Evolutionary conservation across 1,140 invertebrate genomes (phyloP).

Genomic region (Drosophila asahinai): DNA sequence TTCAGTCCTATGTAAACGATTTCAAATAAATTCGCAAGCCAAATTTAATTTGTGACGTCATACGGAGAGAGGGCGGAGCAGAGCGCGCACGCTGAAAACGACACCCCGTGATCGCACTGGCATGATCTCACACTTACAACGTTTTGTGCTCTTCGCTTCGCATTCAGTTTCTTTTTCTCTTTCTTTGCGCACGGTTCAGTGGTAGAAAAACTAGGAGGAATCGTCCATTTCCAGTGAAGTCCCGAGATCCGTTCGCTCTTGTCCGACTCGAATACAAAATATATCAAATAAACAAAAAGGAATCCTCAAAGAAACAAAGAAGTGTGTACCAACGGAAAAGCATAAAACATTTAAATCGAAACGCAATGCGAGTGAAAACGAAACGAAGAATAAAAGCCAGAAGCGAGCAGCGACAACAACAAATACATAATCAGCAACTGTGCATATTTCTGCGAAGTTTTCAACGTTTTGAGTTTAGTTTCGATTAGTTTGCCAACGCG

Average conservation of each 20-base stretch:
- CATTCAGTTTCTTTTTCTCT: slow-evolving; percentile 79
- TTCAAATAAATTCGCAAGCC: no score
- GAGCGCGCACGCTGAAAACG: background rate
- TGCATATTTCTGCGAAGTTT: slow-evolving; percentile 74
- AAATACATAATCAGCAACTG: slow-evolving; percentile 69
- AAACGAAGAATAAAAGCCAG: slow-evolving; percentile 44
- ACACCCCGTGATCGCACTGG: slow-evolving; percentile 6
- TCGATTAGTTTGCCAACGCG: slow-evolving; percentile 9
- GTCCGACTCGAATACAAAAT: slow-evolving; percentile 68
- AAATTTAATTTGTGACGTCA: slow-evolving; percentile 23
- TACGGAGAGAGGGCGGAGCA: slow-evolving; percentile 1
- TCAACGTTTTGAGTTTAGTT: slow-evolving; percentile 29
- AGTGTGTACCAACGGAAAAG: slow-evolving; percentile 54
- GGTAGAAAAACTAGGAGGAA: slow-evolving; percentile 67
- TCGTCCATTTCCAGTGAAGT: slow-evolving; percentile 67
- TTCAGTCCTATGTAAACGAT: no score
- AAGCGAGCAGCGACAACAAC: slow-evolving; percentile 57
- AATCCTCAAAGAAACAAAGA: slow-evolving; percentile 46
- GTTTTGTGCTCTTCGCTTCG: slow-evolving; percentile 61
- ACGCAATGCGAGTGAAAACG: slow-evolving; percentile 44
- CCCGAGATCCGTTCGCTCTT: slow-evolving; percentile 72
- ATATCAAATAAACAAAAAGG: slow-evolving; percentile 58
- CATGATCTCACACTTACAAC: slow-evolving; percentile 50
- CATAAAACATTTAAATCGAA: slow-evolving; percentile 44
- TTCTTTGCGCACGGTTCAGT: slow-evolving; percentile 75